Evolutionary conservation across 2,888 invertebrate genomes (phyloP), one percentile per base, ranked within the genome.

Genomic region (Polylopha cassiicola): DNA sequence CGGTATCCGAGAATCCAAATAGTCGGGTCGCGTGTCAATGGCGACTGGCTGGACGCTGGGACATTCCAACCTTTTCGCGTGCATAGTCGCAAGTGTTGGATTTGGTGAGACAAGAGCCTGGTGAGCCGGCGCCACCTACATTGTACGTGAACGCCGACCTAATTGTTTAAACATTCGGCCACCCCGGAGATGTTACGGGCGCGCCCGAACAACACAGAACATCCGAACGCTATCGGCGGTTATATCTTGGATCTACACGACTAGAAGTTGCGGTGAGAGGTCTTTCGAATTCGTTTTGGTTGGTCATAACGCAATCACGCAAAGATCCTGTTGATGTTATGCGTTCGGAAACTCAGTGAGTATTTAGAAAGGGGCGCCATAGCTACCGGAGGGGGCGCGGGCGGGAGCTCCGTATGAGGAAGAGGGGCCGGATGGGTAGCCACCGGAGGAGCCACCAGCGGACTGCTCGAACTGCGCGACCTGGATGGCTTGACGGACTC

Each of bases 401-500:
- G 89, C 87, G 44, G 91, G 89, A 45, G 86, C 79, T 46, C 88
- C 87, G 69, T 88, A 88, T 32, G 87, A 86, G 30, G 86, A 74
- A 47, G 89, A 88, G 84, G 87, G 90, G 48, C 81, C 89, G 44
- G 82, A 79, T 11, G 75, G 70, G 68, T 73, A 72, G 37, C 75
- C 74, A 24, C 79, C 76, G 24, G 80, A 5, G 39, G 65, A 59
- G 34, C 57, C 60, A 26, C 66, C 65, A 43, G 56, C 88, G 80
- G 73, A 85, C 81, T 94, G 93, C 55, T 91, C 89, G 87, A 91
- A 94, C 65, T 95, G 94, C 24, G 95, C 95, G 48, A 95, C 94
- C 73, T 95, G 94, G 79, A 95, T 92, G 56, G 94, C 94, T 61
- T 94, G 94, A 62, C 93, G 92, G 63, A 94, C 92, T 48, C 92